phyloP scores from a whole-genome alignment of 2,113 vertebrate genomes.

The Furnarius figulus region DNA sequence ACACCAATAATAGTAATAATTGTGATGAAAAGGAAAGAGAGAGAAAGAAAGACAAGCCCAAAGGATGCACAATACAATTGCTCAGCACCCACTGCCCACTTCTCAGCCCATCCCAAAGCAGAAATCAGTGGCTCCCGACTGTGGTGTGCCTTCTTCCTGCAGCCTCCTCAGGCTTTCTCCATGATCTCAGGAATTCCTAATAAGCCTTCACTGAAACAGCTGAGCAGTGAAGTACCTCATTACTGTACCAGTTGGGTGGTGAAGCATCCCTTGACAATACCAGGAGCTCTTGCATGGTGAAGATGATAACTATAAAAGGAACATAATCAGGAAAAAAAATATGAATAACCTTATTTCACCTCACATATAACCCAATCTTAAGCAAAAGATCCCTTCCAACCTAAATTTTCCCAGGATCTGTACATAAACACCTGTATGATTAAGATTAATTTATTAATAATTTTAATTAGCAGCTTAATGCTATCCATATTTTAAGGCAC shows the following conservation, averaged over 20 bases:
- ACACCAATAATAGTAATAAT: neutral
- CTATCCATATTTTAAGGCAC: neutral
- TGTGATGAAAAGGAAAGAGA: neutral
- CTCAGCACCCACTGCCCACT: neutral
- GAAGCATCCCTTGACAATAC: neutral
- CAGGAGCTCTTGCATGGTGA: neutral
- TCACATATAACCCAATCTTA: neutral
- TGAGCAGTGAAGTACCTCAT: neutral
- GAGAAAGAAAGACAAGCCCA: neutral
- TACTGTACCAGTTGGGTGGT: neutral
- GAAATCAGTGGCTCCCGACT: neutral
- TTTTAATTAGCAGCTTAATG: neutral
- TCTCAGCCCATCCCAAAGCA: neutral
- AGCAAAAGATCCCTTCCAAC: neutral
- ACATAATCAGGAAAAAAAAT: neutral
- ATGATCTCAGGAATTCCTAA: neutral
- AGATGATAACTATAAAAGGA: neutral
- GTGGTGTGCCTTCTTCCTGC: neutral
- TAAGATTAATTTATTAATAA: neutral
- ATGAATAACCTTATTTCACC: neutral
- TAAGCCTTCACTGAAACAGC: neutral
- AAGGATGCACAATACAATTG: neutral
- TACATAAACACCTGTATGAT: neutral
- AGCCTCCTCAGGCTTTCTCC: neutral
- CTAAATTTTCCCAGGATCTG: neutral